Conservation (phyloP, 2,888 invertebrate genomes). For the Vesta saturnalis region DNA sequence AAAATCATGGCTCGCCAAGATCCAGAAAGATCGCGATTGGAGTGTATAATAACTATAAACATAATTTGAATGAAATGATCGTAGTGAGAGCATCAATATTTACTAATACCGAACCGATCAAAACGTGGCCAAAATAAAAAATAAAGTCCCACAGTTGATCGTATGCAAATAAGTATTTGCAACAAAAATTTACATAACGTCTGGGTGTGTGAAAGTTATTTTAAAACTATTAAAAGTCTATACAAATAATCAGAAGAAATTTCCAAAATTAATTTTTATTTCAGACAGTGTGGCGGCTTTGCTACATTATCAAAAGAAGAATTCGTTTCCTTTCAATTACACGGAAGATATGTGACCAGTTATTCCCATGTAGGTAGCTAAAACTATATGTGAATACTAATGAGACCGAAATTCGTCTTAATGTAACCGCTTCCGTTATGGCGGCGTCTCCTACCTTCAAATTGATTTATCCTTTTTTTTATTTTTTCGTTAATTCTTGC, state of each 20-base stretch:
- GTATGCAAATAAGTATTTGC: constrained; percentile 1
- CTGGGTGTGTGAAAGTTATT: constrained; percentile 33
- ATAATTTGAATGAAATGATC: too few species aligned
- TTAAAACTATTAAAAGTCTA: constrained; percentile 27
- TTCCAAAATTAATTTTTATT: constrained; percentile 51
- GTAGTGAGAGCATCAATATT: too few species aligned
- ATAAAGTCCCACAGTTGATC: background rate
- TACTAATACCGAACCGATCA: background rate
- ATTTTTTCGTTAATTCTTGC: background rate
- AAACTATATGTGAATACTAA: constrained; percentile 59
- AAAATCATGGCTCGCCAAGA: too few species aligned
- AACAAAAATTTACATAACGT: constrained; percentile 19
- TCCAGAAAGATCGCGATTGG: too few species aligned
- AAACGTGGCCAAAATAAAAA: background rate
- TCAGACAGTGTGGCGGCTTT: constrained; percentile 47
- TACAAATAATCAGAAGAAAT: constrained; percentile 29
- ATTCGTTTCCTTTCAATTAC: constrained; percentile 56
- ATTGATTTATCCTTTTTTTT: constrained; percentile 15
- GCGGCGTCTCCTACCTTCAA: constrained; percentile 21
- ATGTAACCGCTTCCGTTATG: constrained; percentile 59
- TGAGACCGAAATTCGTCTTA: constrained; percentile 61
- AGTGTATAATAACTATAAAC: too few species aligned
- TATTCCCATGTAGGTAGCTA: constrained; percentile 53
- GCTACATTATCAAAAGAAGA: constrained; percentile 48
- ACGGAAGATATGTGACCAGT: constrained; percentile 52